Evolutionary conservation across 2,797 vertebrate species (phyloP), one percentile per base, ranked within the genome.

Genomic region (Lacerta bilineata): DNA sequence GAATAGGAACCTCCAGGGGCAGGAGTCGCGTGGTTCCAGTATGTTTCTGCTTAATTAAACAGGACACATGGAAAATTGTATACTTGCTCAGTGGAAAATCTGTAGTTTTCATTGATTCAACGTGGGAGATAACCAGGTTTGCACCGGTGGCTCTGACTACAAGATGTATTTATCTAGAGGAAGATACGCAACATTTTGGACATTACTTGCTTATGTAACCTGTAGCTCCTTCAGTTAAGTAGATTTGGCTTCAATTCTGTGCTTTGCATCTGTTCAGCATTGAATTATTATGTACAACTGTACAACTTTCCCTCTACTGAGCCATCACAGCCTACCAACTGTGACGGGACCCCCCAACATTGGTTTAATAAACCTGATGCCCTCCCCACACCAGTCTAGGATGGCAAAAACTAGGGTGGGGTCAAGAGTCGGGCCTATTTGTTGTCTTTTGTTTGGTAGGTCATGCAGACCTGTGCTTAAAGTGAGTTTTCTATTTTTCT

Each of bases 1-100:
- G 90, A 90, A 94, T 90, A 92, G 72, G 55, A 69, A 89, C 20
- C 80, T 92, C 87, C 83, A 87, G 84, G 91, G 85, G 88, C 68
- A 91, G 18, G 77, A 87, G 72, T 78, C 33, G 1, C 41, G 85
- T 39, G 66, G 61, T 92, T 92, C 66, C 84, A 86, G 46, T 39
- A 91, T 87, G 83, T 71, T 93, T 4, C 6, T 17, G 13, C 81
- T 89, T 89, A 93, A 90, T 91, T 89, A 93, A 92, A 90, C 0
- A 8, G 27, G 55, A 74, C 29, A 72, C 41, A 27, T 1, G 11
- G 87, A 80, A 92, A 88, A 86, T 43, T 91, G 79, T 85, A 64
- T 78, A 84, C 25, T 8, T n/a, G 33, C 3, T 36, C 6, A 11
- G 10, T 3, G 41, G 29, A 93, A 94, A 84, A 4, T n/a, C 29